These are phyloP conservation scores for Eleginops maclovinus DNA, from an alignment of 2,113 vertebrate species.

Conservation along the genomic window DNA sequence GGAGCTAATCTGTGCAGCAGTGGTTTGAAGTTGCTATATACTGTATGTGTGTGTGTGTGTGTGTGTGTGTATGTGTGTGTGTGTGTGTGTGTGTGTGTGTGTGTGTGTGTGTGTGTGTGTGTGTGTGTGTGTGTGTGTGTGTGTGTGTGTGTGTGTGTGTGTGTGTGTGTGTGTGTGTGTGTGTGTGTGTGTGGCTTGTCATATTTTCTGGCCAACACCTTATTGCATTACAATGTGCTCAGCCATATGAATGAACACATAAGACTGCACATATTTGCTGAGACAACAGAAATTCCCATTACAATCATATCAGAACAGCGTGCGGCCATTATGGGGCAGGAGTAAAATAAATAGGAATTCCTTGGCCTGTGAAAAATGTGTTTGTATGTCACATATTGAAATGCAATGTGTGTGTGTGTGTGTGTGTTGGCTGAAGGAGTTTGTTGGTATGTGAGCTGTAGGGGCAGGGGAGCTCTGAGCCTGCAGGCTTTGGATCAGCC, in stretches of 20 bases:
- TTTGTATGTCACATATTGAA: slow-evolving; percentile 35
- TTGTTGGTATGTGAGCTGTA: slow-evolving; percentile 6
- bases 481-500: slow-evolving; percentile 51
- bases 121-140: neutral
- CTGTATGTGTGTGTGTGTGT: too few relatives aligned
- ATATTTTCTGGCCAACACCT: slow-evolving; percentile 46
- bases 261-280: slow-evolving; percentile 35
- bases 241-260: slow-evolving; percentile 39
- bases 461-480: neutral
- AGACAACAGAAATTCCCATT: slow-evolving; percentile 61
- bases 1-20: slow-evolving; percentile 24
- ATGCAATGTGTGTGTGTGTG: slow-evolving; percentile 6
- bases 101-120: neutral
- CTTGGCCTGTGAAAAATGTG: slow-evolving; percentile 58
- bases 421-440: slow-evolving; percentile 16
- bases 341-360: slow-evolving; percentile 49
- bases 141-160: neutral
- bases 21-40: slow-evolving; percentile 16
- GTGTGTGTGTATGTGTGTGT: neutral
- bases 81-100: neutral
- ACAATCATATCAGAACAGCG: slow-evolving; percentile 34
- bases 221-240: slow-evolving; percentile 36
- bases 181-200: slow-evolving; percentile 17
- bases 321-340: slow-evolving; percentile 39
- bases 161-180: too few relatives aligned